Percentiles rank a stretch among this genome's conserved stretches.
Evolutionary conservation across 2,888 invertebrate genomes (phyloP).

Genomic region (Cryptophagus acutangulus): DNA sequence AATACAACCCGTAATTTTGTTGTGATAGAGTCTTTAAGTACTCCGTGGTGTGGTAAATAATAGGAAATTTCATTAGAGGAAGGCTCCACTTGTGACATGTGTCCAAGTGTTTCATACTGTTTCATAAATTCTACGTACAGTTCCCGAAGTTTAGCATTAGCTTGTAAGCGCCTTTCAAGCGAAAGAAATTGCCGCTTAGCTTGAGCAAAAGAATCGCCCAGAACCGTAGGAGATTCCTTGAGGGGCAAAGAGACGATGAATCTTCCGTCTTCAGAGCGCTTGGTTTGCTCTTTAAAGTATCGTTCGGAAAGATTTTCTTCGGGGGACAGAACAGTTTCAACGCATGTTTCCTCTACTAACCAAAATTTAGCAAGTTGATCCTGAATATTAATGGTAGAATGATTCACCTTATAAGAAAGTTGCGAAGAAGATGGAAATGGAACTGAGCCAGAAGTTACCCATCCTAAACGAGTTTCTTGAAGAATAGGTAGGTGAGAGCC

Average conservation of each 20-base stretch:
- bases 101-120: not conserved
- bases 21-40: not conserved
- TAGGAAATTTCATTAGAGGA: not conserved
- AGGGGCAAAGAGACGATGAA: not conserved
- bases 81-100: not conserved
- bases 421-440: not conserved
- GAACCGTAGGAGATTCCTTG: not conserved
- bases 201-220: not conserved
- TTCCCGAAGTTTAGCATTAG: not conserved
- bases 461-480: not conserved
- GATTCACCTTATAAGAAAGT: no score
- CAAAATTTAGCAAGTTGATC: not conserved
- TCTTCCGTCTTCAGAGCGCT: not conserved
- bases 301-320: not conserved
- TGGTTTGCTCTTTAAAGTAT: not conserved
- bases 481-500: not conserved
- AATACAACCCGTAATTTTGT: slow-evolving; percentile 6
- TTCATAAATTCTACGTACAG: slow-evolving; percentile 1
- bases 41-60: slow-evolving; percentile 1
- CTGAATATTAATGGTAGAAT: not conserved
- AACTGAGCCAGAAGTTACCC: not conserved
- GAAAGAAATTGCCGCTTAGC: not conserved
- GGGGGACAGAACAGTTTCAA: not conserved
- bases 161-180: not conserved
- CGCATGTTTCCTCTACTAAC: not conserved